These are phyloP conservation scores for Solenodon paradoxus DNA, from an alignment of 2,113 vertebrate genomes.

Conservation along the genomic window DNA sequence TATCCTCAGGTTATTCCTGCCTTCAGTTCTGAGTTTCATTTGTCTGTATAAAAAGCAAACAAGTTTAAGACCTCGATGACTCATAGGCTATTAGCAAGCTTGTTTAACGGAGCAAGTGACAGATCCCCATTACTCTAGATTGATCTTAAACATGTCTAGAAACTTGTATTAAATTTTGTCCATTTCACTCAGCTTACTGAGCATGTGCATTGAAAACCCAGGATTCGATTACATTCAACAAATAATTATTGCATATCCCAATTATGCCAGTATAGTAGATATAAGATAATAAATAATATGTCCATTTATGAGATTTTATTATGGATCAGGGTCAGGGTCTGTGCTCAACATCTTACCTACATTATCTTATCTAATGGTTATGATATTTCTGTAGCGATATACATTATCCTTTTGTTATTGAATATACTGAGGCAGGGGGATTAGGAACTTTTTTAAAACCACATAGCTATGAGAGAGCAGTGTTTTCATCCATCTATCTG, in stretches of 20 bases:
- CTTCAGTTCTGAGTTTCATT: background rate
- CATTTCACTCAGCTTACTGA: background rate
- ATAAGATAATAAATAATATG: background rate
- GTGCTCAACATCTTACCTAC: background rate
- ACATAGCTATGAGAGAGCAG: background rate
- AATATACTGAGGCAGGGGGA: background rate
- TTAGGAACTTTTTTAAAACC: background rate
- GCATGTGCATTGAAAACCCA: background rate
- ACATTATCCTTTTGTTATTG: background rate
- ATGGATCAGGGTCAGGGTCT: background rate
- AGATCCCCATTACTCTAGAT: background rate
- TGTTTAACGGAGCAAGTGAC: background rate
- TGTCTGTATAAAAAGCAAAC: background rate
- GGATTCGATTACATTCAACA: background rate
- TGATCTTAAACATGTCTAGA: background rate
- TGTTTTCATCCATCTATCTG: no score
- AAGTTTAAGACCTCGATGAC: background rate
- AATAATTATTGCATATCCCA: background rate
- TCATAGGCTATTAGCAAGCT: background rate
- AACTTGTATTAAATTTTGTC: background rate
- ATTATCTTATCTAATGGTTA: background rate
- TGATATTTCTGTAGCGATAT: background rate
- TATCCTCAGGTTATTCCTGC: background rate
- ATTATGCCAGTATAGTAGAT: background rate
- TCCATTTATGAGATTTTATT: background rate